phyloP scores from a whole-genome alignment of 1,140 invertebrate genomes.

The Meloidogyne floridensis region DNA sequence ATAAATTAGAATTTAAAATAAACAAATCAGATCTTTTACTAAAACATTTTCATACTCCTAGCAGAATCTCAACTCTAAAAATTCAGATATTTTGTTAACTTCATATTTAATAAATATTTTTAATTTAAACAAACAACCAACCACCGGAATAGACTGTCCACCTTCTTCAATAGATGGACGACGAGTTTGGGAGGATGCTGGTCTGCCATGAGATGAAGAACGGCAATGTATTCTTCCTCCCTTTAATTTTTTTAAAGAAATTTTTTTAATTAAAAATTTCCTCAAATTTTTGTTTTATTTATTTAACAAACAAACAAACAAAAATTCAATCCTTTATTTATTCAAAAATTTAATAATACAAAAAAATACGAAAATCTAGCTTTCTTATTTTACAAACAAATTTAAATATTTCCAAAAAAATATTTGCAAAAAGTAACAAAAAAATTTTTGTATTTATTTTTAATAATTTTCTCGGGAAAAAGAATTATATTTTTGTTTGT shows the following conservation, averaged over 20 bases:
- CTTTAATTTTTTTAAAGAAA: background rate
- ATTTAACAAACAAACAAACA: background rate
- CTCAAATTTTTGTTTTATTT: background rate
- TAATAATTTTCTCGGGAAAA: background rate
- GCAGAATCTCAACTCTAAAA: no score
- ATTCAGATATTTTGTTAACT: no score
- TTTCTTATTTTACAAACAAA: conserved; percentile 8
- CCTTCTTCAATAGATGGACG: conserved; percentile 10
- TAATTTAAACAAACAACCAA: background rate
- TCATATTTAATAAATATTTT: no score
- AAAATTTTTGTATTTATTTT: no score
- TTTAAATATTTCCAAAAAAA: background rate
- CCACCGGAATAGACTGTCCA: conserved; percentile 36
- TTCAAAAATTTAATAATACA: conserved; percentile 1
- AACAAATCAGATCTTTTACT: no score
- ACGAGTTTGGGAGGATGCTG: background rate
- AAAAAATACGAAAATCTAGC: background rate
- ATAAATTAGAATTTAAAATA: no score
- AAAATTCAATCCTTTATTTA: background rate
- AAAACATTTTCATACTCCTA: no score
- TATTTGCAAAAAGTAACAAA: no score
- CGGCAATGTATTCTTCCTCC: conserved; percentile 20
- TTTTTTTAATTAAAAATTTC: background rate
- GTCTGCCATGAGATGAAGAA: conserved; percentile 27
- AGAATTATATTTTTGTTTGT: background rate